These are phyloP conservation scores for Eurois occulta DNA, from an alignment of 2,888 invertebrate species.

Conservation along the genomic window DNA sequence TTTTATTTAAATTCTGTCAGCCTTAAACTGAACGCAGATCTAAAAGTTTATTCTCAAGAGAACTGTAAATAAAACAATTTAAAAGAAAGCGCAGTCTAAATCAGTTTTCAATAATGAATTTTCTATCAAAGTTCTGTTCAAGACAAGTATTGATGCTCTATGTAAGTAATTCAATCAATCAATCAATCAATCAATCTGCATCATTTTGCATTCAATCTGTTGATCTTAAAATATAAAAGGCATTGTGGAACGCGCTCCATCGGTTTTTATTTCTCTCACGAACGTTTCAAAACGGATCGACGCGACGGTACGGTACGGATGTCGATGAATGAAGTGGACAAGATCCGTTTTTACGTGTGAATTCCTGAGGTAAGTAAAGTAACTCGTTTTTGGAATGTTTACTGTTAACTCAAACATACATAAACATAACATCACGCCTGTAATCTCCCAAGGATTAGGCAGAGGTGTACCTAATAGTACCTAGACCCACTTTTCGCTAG, in stretches of 20 bases:
- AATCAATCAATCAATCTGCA: too few species aligned
- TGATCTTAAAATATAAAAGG: constrained; percentile 26
- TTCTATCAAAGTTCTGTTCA: constrained; percentile 19
- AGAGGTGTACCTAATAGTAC: too few species aligned
- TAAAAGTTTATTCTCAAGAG: neutral
- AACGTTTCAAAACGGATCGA: neutral
- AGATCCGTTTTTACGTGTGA: too few species aligned
- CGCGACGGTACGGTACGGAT: too few species aligned
- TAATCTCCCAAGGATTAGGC: too few species aligned
- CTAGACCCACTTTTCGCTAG: too few species aligned
- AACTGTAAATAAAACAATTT: constrained; percentile 5
- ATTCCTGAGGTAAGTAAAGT: too few species aligned
- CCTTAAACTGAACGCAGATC: neutral
- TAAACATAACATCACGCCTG: too few species aligned
- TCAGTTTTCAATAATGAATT: constrained; percentile 34
- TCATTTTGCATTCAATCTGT: constrained; percentile 16
- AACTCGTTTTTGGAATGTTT: too few species aligned
- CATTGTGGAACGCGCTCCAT: neutral
- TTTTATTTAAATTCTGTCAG: neutral
- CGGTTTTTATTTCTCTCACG: constrained; percentile 18
- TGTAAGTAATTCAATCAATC: too few species aligned
- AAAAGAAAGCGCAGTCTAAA: constrained; percentile 8
- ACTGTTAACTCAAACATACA: too few species aligned
- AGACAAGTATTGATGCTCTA: constrained; percentile 54
- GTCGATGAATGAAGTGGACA: too few species aligned